Conservation (phyloP, 2,797 vertebrate species). For the Pristis pectinata region DNA sequence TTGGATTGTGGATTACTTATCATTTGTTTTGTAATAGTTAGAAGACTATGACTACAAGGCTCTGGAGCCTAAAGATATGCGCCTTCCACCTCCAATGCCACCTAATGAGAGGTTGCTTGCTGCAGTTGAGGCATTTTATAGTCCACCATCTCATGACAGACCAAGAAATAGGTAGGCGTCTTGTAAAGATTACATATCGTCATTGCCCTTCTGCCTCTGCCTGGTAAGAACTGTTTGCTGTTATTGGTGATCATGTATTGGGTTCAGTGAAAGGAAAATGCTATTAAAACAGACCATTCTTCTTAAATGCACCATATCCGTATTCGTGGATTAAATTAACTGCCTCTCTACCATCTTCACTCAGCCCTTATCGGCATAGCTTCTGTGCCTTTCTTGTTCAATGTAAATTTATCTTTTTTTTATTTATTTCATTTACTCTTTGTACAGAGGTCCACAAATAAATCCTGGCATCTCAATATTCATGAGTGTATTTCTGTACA, state of each 20-base stretch:
- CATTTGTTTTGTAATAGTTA: constrained; percentile 59
- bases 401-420: too few species aligned
- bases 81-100: constrained; percentile 94
- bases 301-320: not conserved
- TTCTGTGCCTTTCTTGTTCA: not conserved
- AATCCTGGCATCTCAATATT: not conserved
- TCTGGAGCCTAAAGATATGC: constrained; percentile 93
- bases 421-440: too few species aligned
- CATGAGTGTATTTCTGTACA: not conserved
- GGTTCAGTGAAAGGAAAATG: not conserved
- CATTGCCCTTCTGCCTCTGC: not conserved
- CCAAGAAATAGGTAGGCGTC: constrained; percentile 87
- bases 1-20: constrained; percentile 38
- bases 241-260: not conserved
- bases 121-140: constrained; percentile 96
- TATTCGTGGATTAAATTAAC: not conserved
- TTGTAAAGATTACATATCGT: not conserved
- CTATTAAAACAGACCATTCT: not conserved
- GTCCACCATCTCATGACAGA: constrained; percentile 91
- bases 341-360: not conserved
- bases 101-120: constrained; percentile 92
- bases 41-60: constrained; percentile 96
- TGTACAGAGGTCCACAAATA: too few species aligned
- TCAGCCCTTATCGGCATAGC: not conserved
- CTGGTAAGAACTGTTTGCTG: not conserved